Base-by-base conservation (phyloP, 2,888 invertebrate species). In the Caenorhabditis sp. region DNA sequence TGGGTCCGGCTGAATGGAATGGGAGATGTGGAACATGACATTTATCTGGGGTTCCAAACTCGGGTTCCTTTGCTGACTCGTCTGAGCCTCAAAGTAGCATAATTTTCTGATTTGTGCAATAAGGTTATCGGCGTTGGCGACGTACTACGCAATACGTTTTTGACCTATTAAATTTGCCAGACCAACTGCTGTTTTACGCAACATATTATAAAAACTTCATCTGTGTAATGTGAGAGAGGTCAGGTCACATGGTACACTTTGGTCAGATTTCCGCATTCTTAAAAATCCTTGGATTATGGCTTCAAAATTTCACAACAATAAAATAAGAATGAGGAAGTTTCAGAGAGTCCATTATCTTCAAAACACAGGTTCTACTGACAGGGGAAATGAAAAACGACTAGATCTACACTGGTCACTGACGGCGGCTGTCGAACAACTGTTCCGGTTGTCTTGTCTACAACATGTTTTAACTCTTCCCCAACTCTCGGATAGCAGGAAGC, bases 181-280 rank as follows among this genome's bases (percentile, higher is more conserved):
- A 58, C 4, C 58, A 58, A 28, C 58, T 58, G 58, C 22, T 32
- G 32, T 32, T 32, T 32, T 32, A 58, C 20, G 26, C 28, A 28
- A 58, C 58, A 20, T 20, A 58, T 58, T 6, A 58, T 58, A 58
- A 58, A 58, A 56, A 35, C 9, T 18, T 22, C 8, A 5, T n/a
- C n/a, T 56, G 37, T 51, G 24, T 24, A 51, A 51, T 5, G 4
- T 32, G 4, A 9, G 32, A 32, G 13, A 24, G 24, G 24, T 3
- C 9, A 24, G 22, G 11, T 13, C 51, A 24, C 13, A 1, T 9
- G 3, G 4, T 50, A 50, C 50, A 50, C 6, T n/a, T 44, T 20
- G 11, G 11, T 15, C 9, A 13, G 13, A 3, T 9, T 40, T 40
- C 40, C 13, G 3, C 40, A 15, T n/a, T n/a, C n/a, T n/a, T n/a